A percentile compares a stretch with the other conserved stretches of the same genome.
Evolutionary conservation across 2,797 vertebrate genomes (phyloP).

Genomic region (Phylloscopus collybita): DNA sequence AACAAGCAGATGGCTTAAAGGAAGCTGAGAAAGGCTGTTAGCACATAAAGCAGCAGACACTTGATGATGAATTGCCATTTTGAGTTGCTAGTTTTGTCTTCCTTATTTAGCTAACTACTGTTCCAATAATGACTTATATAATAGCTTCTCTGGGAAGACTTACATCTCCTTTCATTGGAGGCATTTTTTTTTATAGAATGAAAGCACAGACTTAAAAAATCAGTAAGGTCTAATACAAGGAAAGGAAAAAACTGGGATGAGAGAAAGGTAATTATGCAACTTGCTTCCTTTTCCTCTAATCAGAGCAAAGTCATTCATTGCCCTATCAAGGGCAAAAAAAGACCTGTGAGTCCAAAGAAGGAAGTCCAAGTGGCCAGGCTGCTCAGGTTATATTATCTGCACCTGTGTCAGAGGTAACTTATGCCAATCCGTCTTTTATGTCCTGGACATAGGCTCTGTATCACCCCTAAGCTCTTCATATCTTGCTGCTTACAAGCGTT

Average conservation of each 20-base stretch:
- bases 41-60: conserved; percentile 42
- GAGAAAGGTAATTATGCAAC: background rate
- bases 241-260: background rate
- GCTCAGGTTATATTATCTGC: background rate
- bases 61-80: conserved; percentile 54
- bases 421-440: background rate
- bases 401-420: background rate
- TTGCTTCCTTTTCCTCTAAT: background rate
- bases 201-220: background rate
- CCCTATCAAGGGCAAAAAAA: background rate
- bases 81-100: conserved; percentile 38
- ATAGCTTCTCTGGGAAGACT: background rate
- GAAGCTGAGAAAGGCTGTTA: conserved; percentile 64
- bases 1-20: conserved; percentile 63
- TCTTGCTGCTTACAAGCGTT: background rate
- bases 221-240: background rate
- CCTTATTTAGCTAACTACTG: conserved; percentile 43
- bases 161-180: background rate
- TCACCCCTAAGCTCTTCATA: background rate
- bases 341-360: background rate
- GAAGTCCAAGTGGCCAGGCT: background rate
- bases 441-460: background rate
- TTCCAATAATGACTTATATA: conserved; percentile 4
- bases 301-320: background rate
- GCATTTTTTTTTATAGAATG: background rate